These are phyloP conservation scores for Gisinianus flammeolus DNA, from an alignment of 2,888 invertebrate species.

Conservation along the genomic window DNA sequence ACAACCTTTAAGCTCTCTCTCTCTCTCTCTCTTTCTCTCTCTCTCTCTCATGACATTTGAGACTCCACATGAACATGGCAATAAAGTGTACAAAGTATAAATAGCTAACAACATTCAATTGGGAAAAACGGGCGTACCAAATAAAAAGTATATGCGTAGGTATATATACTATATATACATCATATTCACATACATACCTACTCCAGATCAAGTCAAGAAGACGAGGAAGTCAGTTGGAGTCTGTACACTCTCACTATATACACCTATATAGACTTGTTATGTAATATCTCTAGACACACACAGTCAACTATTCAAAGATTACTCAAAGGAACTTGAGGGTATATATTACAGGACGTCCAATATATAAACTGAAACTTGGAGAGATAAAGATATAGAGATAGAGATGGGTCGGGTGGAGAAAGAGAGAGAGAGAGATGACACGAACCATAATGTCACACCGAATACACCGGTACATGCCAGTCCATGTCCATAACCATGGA, in stretches of 20 bases:
- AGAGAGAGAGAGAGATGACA: background rate
- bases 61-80: conserved; percentile 27
- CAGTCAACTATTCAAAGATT: background rate
- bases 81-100: conserved; percentile 28
- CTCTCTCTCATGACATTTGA: conserved; percentile 23
- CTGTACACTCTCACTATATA: background rate
- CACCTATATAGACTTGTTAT: background rate
- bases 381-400: no score
- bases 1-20: conserved; percentile 15
- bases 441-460: background rate
- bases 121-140: conserved; percentile 26
- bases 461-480: no score
- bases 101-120: conserved; percentile 24
- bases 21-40: background rate
- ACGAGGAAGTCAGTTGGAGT: background rate
- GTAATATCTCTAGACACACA: background rate
- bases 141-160: conserved; percentile 25
- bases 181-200: background rate
- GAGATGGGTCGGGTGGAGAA: no score
- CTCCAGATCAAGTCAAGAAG: background rate
- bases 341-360: no score
- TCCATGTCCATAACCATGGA: no score
- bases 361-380: no score
- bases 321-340: no score
- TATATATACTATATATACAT: conserved; percentile 13